Percentiles rank a stretch among this genome's conserved stretches.
Conservation (phyloP, 2,888 invertebrate species). For the Cryptus armator region DNA sequence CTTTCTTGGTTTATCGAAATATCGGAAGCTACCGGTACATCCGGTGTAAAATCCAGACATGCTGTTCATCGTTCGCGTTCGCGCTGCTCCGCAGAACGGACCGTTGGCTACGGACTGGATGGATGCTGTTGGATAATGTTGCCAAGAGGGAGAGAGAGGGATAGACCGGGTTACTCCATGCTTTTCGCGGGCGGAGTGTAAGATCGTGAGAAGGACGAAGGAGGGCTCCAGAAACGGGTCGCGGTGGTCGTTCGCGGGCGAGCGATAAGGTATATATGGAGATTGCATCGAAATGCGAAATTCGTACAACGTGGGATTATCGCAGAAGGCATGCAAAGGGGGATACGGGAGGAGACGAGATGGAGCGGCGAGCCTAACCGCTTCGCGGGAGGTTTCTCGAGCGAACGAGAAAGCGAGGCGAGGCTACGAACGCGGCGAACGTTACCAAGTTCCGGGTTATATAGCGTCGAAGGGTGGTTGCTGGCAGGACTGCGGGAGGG, state of each 20-base stretch:
- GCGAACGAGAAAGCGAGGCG: constrained; percentile 73
- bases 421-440: constrained; percentile 71
- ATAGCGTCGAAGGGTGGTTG: constrained; percentile 61
- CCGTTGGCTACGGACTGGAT: constrained; percentile 3
- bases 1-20: constrained; percentile 63
- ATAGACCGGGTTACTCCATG: not conserved
- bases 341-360: constrained; percentile 24
- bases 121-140: constrained; percentile 32
- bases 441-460: constrained; percentile 56
- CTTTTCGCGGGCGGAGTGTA: constrained; percentile 28
- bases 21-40: constrained; percentile 60
- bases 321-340: constrained; percentile 80
- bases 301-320: constrained; percentile 82
- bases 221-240: constrained; percentile 22
- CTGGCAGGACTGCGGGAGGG: constrained; percentile 43
- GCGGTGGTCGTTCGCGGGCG: constrained; percentile 57
- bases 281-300: constrained; percentile 75
- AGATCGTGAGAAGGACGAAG: constrained; percentile 40
- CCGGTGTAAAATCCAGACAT: constrained; percentile 65
- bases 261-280: constrained; percentile 65
- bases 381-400: constrained; percentile 19
- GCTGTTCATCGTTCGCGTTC: constrained; percentile 62
- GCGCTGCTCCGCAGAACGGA: constrained; percentile 19
- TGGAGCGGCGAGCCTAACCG: constrained; percentile 66
- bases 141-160: constrained; percentile 10